phyloP scores from a whole-genome alignment of 2,797 vertebrate genomes.

The Prunella strophiata region DNA sequence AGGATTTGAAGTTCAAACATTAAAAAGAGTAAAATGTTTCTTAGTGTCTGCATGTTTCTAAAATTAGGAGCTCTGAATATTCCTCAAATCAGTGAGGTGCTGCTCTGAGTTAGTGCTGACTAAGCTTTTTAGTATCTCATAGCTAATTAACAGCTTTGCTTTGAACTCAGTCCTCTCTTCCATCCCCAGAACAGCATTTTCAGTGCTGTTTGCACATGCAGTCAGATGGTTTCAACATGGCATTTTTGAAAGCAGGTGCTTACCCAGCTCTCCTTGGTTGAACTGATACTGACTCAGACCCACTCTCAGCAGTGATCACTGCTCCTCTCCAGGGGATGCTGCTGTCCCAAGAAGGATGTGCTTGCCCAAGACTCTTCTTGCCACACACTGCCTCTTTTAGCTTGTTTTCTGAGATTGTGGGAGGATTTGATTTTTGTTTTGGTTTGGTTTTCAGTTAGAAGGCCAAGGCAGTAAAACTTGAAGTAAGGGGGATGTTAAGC shows the following conservation, averaged over 20 bases:
- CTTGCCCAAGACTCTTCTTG: background rate
- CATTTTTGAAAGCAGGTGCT: background rate
- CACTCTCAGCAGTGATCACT: background rate
- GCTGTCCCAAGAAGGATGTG: background rate
- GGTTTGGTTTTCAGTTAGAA: background rate
- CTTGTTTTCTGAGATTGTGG: background rate
- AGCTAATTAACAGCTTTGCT: background rate
- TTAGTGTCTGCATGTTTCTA: background rate
- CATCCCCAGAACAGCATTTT: background rate
- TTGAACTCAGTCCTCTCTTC: background rate
- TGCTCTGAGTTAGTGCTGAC: background rate
- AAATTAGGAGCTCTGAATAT: background rate
- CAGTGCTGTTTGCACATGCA: background rate
- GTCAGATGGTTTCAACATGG: background rate
- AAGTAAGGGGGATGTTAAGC: background rate
- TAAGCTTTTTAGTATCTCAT: background rate
- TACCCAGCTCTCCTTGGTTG: background rate
- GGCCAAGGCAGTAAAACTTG: background rate
- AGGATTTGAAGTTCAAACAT: background rate
- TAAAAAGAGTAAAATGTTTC: background rate
- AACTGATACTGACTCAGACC: background rate
- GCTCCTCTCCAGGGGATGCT: background rate
- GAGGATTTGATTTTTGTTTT: accelerated
- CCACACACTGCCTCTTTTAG: background rate
- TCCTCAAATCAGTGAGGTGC: background rate